A percentile compares a stretch with the other conserved stretches of the same genome.
Conservation (phyloP, 2,797 vertebrate species). For the Luscinia luscinia region DNA sequence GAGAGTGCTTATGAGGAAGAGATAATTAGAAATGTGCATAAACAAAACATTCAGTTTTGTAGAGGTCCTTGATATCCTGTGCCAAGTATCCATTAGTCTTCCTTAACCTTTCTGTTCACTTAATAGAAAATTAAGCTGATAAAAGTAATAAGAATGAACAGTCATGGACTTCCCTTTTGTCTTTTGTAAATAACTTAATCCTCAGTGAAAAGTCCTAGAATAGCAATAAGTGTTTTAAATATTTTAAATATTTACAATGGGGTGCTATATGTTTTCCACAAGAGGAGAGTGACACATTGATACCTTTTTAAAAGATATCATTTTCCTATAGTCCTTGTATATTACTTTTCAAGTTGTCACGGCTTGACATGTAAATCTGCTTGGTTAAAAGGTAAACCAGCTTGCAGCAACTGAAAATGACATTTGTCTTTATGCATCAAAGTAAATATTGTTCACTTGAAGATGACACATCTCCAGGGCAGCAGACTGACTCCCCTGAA, state of each 20-base stretch:
- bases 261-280: background rate
- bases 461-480: constrained; percentile 22
- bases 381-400: background rate
- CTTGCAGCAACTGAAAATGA: constrained; percentile 25
- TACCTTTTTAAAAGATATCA: fast-evolving
- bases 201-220: background rate
- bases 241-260: background rate
- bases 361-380: background rate
- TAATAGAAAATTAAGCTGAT: background rate
- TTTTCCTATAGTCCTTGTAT: background rate
- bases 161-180: background rate
- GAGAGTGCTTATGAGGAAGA: background rate
- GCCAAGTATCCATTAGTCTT: background rate
- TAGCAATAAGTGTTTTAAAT: background rate
- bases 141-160: background rate
- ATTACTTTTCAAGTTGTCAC: background rate
- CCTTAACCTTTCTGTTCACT: background rate
- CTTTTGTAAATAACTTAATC: background rate
- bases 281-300: background rate
- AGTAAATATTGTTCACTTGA: constrained; percentile 19
- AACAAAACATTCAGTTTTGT: background rate
- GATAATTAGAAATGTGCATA: background rate
- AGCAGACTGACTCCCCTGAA: constrained; percentile 16
- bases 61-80: background rate
- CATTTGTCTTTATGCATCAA: constrained; percentile 42